Evolutionary conservation across 2,888 invertebrate genomes (phyloP), one percentile per base, ranked within the genome.

Genomic region (Tetragnatha montana): DNA sequence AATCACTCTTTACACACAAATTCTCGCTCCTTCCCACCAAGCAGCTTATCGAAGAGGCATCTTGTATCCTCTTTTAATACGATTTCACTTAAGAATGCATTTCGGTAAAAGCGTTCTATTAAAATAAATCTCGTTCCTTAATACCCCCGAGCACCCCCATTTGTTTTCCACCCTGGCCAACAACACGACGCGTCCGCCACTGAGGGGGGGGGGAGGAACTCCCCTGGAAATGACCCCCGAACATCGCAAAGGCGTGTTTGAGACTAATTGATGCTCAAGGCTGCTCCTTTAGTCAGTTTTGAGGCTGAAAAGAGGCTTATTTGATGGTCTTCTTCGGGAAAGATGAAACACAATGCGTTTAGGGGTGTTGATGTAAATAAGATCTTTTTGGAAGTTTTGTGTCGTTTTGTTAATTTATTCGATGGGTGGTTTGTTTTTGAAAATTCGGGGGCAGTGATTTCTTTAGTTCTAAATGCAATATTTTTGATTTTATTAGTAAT

Each of bases 231-330:
- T 17, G 60, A 60, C 60, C 60, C 74, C 86, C n/a, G 68, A 68
- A 86, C 86, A 86, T 86, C 86, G 47, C 60, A 86, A 86, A 80
- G 79, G 79, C 79, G 86, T 79, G 80, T 73, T 79, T 80, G 22
- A 17, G n/a, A 71, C 71, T 86, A 86, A 86, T 80, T 86, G 79
- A 73, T 74, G 74, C 71, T 80, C 68, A 80, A 86, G 79, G 79
- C 83, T 60, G 60, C 60, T 17, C 17, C 60, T 60, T 60, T 60
- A 12, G 12, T 60, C 4, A 60, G 12, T 17, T 60, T 60, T 17
- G 60, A 60, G 60, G 60, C 14, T 60, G n/a, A n/a, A n/a, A n/a
- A n/a, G n/a, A n/a, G n/a, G 35, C 35, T 35, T 35, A 35, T 35
- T 35, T 35, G 35, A 4, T 35, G 35, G 35, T 35, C 35, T 35